phyloP scores from a whole-genome alignment of 2,888 invertebrate genomes.

The Caenorhabditis doughertyi region DNA sequence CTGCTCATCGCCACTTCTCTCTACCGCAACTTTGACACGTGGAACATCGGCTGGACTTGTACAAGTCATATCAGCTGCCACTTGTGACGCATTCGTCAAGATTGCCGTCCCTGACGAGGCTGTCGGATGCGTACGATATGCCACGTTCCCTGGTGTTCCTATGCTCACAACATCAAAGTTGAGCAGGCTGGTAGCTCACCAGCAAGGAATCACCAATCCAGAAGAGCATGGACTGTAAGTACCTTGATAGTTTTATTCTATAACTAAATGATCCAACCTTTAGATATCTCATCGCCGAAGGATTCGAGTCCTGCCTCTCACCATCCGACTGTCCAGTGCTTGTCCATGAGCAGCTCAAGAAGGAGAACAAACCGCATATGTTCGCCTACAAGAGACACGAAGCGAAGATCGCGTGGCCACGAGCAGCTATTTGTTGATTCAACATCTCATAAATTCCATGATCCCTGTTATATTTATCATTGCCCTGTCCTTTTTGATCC shows the following conservation, averaged over 20 bases:
- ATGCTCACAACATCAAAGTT: constrained; percentile 95
- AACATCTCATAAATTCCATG: background rate
- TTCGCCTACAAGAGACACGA: constrained; percentile 96
- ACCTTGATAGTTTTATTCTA: no score
- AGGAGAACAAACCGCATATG: constrained; percentile 89
- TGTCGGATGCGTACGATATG: constrained; percentile 90
- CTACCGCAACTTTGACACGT: constrained; percentile 61
- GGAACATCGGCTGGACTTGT: constrained; percentile 26
- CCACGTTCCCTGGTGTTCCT: constrained; percentile 92
- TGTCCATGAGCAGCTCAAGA: constrained; percentile 86
- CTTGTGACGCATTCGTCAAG: constrained; percentile 85
- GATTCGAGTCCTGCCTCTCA: constrained; percentile 89
- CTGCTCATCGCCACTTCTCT: constrained; percentile 60
- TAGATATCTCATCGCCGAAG: constrained; percentile 81
- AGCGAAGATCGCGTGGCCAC: constrained; percentile 97
- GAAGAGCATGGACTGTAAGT: constrained; percentile 94
- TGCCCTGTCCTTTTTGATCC: constrained; percentile 1
- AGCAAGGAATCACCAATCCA: constrained; percentile 95
- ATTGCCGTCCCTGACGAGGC: constrained; percentile 96
- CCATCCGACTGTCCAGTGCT: constrained; percentile 94
- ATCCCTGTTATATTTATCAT: constrained; percentile 30
- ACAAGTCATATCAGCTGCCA: constrained; percentile 21
- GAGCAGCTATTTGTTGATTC: constrained; percentile 50
- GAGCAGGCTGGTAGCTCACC: constrained; percentile 92
- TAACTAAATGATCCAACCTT: background rate